Evolutionary conservation across 2,113 vertebrate genomes (phyloP).

Genomic region (Pollachius pollachius): DNA sequence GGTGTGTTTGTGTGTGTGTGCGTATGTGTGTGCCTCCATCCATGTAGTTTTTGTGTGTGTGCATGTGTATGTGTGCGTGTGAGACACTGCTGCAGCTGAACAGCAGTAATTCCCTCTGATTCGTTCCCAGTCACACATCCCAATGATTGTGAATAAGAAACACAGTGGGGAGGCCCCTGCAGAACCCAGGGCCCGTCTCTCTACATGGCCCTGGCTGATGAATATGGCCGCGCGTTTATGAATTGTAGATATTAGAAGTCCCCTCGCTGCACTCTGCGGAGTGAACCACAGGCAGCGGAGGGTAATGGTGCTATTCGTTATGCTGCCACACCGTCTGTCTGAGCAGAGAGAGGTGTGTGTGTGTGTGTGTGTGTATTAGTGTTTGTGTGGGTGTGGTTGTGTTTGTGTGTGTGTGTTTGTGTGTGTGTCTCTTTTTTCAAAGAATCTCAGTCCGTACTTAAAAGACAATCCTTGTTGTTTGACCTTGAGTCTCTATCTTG

Average conservation of each 20-base stretch:
- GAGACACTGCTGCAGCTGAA: conserved; percentile 37
- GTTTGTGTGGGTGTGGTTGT: not conserved
- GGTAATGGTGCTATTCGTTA: conserved; percentile 38
- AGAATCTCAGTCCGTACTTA: not conserved
- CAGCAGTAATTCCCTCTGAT: conserved; percentile 62
- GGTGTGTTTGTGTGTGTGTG: conserved; percentile 5
- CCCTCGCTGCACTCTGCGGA: conserved; percentile 30
- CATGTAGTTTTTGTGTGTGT: conserved; percentile 5
- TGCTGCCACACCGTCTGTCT: conserved; percentile 14
- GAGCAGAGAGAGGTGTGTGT: not conserved
- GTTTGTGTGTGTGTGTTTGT: too few species aligned
- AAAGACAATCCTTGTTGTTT: not conserved
- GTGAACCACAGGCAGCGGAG: conserved; percentile 1
- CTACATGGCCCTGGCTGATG: conserved; percentile 44
- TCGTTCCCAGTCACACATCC: conserved; percentile 69
- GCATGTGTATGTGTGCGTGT: conserved; percentile 13
- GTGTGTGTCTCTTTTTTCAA: not conserved
- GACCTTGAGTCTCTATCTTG: conserved; percentile 8
- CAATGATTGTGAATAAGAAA: conserved; percentile 65
- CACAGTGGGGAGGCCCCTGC: conserved; percentile 41
- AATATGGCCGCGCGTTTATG: conserved; percentile 41
- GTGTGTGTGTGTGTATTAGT: too few species aligned
- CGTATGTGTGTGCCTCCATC: not conserved
- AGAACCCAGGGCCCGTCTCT: conserved; percentile 40
- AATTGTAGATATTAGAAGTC: conserved; percentile 29